A percentile compares a stretch with the other conserved stretches of the same genome.
These are phyloP conservation scores for Drosophila funebris DNA, from an alignment of 1,140 invertebrate species.

Conservation along the genomic window DNA sequence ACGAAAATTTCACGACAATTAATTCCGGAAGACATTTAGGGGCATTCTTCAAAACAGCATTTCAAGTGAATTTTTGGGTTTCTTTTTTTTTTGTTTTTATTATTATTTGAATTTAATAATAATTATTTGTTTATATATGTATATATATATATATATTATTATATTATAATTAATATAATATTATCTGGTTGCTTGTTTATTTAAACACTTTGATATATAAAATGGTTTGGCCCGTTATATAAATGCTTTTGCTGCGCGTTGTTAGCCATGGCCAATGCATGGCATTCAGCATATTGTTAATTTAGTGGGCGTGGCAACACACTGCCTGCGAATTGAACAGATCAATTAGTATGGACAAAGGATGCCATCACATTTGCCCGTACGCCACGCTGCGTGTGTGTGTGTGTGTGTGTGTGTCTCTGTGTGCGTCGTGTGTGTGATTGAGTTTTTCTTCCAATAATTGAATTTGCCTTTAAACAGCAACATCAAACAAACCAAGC, in stretches of 20 bases:
- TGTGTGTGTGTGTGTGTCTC: conserved; percentile 1
- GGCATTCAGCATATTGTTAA: conserved; percentile 69
- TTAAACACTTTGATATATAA: conserved; percentile 79
- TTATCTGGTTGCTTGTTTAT: conserved; percentile 33
- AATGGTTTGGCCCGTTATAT: conserved; percentile 76
- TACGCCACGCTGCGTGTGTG: conserved; percentile 3
- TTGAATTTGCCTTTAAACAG: conserved; percentile 45
- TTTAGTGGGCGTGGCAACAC: conserved; percentile 40
- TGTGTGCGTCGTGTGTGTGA: conserved; percentile 1
- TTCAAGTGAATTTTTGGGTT: conserved; percentile 36
- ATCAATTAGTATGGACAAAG: conserved; percentile 6
- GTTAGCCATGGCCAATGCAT: conserved; percentile 74
- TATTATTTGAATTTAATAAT: conserved; percentile 17
- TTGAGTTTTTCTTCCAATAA: conserved; percentile 34
- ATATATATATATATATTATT: too few species aligned
- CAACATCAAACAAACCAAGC: conserved; percentile 31
- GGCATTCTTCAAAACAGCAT: conserved; percentile 56
- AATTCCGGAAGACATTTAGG: conserved; percentile 84
- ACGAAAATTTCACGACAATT: conserved; percentile 84
- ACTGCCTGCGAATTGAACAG: conserved; percentile 17
- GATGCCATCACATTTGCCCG: neutral
- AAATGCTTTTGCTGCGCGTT: conserved; percentile 75
- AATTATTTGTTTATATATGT: too few species aligned
- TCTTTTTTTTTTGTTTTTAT: conserved; percentile 30
- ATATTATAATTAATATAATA: neutral